These are phyloP conservation scores for Barbus barbus DNA, from an alignment of 2,113 vertebrate species.

Conservation along the genomic window DNA sequence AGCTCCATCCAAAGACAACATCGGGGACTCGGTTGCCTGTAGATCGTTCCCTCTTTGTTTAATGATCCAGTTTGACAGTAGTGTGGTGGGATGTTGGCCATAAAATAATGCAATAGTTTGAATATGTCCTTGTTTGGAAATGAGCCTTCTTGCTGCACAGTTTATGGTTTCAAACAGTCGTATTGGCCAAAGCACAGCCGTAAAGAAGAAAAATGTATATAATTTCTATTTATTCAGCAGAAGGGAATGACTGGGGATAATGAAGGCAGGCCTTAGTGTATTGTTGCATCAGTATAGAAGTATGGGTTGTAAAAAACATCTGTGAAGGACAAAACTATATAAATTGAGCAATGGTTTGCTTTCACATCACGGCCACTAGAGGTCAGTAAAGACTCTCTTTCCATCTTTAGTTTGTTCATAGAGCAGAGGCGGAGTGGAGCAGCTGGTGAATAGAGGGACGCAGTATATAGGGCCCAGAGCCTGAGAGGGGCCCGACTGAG, in stretches of 20 bases:
- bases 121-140: conserved; percentile 48
- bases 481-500: too few species aligned
- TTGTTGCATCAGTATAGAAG: background rate
- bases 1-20: conserved; percentile 40
- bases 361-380: conserved; percentile 37
- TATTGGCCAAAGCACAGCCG: conserved; percentile 5
- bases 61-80: conserved; percentile 15
- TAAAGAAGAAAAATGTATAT: background rate
- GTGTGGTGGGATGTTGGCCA: conserved; percentile 6
- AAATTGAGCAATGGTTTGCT: background rate
- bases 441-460: too few species aligned
- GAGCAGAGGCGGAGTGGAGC: too few species aligned
- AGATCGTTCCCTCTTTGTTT: conserved; percentile 6
- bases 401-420: too few species aligned
- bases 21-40: background rate
- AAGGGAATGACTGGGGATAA: background rate
- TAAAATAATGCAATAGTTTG: conserved; percentile 32
- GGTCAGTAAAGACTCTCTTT: conserved; percentile 42
- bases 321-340: background rate
- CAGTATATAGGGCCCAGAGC: too few species aligned
- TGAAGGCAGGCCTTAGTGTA: background rate
- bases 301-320: background rate
- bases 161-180: conserved; percentile 27
- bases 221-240: conserved; percentile 8
- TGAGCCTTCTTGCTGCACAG: background rate